Conservation (phyloP, 2,797 vertebrate species). For the Botia almorhae region DNA sequence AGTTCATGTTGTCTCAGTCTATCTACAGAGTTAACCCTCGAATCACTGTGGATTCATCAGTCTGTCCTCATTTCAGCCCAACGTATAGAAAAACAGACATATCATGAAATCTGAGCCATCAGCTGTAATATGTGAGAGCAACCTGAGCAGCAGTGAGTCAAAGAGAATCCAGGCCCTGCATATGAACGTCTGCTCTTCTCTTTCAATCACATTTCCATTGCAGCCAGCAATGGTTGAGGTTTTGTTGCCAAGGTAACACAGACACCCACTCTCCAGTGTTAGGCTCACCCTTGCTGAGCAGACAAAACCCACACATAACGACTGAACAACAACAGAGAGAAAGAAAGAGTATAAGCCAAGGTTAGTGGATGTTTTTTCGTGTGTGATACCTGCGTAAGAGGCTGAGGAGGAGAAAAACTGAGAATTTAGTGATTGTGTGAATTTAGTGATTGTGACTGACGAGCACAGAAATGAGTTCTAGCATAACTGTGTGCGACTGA, state of each 20-base stretch:
- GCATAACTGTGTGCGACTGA: too few relatives aligned
- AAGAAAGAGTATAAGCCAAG: slow-evolving; percentile 18
- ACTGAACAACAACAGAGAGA: slow-evolving; percentile 29
- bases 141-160: slow-evolving; percentile 30
- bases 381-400: background rate
- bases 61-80: background rate
- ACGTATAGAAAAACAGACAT: background rate
- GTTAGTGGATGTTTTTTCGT: background rate
- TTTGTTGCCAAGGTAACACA: slow-evolving; percentile 60
- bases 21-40: slow-evolving; percentile 35
- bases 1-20: slow-evolving; percentile 32
- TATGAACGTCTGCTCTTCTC: slow-evolving; percentile 46
- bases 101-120: background rate
- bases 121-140: slow-evolving; percentile 6
- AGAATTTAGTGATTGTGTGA: background rate
- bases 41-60: slow-evolving; percentile 31
- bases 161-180: slow-evolving; percentile 21
- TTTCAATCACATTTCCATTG: slow-evolving; percentile 57
- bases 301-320: slow-evolving; percentile 34
- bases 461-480: too few relatives aligned
- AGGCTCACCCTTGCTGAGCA: slow-evolving; percentile 48
- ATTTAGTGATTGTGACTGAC: too few relatives aligned
- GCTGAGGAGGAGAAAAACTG: background rate
- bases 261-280: slow-evolving; percentile 52
- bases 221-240: slow-evolving; percentile 61